Base-by-base conservation (phyloP, 2,113 vertebrate genomes). In the Dipodomys spectabilis region DNA sequence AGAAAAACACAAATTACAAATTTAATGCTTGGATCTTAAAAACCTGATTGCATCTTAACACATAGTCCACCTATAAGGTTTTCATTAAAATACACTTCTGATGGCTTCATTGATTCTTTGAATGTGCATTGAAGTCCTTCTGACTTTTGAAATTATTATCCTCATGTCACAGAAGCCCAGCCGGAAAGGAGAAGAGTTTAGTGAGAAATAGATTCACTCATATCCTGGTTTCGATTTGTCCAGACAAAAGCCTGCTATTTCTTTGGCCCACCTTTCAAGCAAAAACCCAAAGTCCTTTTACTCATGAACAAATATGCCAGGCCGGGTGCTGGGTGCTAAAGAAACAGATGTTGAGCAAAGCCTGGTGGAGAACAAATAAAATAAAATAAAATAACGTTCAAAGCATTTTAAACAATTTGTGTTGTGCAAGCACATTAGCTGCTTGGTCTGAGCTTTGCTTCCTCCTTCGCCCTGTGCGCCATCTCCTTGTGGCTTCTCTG, bases 341-440 rank as follows among this genome's bases (percentile, higher is more conserved):
- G 93, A 95, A 95, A 95, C 74, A 92, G 90, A 81, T 90, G 67
- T 85, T 75, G 81, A 94, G 79, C 44, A 92, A 91, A 96, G 62
- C 72, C 88, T 16, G 35, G 82, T 86, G 39, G 39, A 5, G 39
- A 39, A 39, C 45, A 69, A 93, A 93, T 11, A 49, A 49, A 93
- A 91, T 94, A 97, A 96, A 93, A 35, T 93, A 62, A 82, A 95
- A 90, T 90, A 53, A 81, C 57, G 92, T 97, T 96, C 93, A 86
- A 95, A 95, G 92, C 49, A 6, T 94, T 95, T 90, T 71, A 39
- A 96, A 95, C 96, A 95, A 96, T 93, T 89, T 77, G 7, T 83
- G 92, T 96, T 96, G 93, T 94, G 93, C 91, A 95, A 97, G 96
- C 96, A 96, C 93, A 92, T 96, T 74, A 95, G 86, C 75, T 84